Percentiles rank a stretch among this genome's conserved stretches.
Evolutionary conservation across 2,888 invertebrate species (phyloP).

Genomic region (Diachrysia chrysitis): DNA sequence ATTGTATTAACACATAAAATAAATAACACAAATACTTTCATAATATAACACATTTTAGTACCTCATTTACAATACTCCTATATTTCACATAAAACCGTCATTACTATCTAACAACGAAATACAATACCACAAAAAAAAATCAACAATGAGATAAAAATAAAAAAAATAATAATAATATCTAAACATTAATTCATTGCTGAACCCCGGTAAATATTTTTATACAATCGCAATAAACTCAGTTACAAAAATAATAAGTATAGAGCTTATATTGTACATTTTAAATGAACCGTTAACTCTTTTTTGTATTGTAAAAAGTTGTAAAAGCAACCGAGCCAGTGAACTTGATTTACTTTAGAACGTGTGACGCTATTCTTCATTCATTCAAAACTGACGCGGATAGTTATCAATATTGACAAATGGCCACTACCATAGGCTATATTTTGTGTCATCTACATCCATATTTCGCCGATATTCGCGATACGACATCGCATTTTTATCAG

Average conservation of each 20-base stretch:
- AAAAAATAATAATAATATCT: too few species aligned
- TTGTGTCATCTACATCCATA: neutral
- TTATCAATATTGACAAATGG: slow-evolving; percentile 7
- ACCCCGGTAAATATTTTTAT: slow-evolving; percentile 14
- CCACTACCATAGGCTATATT: slow-evolving; percentile 11
- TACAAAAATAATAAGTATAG: neutral
- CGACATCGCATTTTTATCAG: slow-evolving; percentile 52
- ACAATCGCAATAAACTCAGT: neutral
- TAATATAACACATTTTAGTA: slow-evolving; percentile 27
- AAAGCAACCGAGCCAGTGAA: slow-evolving; percentile 27
- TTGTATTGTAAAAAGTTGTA: slow-evolving; percentile 5
- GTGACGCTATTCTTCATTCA: slow-evolving; percentile 44
- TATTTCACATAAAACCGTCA: slow-evolving; percentile 7
- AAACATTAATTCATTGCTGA: slow-evolving; percentile 1
- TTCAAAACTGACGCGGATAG: slow-evolving; percentile 44
- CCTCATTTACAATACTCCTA: slow-evolving; percentile 32
- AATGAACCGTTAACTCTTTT: slow-evolving; percentile 10
- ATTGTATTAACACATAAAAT: slow-evolving; percentile 30
- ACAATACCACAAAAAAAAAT: neutral
- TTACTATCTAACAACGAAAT: slow-evolving; percentile 7
- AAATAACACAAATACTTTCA: slow-evolving; percentile 38
- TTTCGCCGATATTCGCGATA: slow-evolving; percentile 48
- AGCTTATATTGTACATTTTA: neutral
- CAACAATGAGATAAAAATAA: slow-evolving; percentile 7
- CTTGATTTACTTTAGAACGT: slow-evolving; percentile 34